phyloP scores from a whole-genome alignment of 2,113 vertebrate species.

The Neoarius graeffei region DNA sequence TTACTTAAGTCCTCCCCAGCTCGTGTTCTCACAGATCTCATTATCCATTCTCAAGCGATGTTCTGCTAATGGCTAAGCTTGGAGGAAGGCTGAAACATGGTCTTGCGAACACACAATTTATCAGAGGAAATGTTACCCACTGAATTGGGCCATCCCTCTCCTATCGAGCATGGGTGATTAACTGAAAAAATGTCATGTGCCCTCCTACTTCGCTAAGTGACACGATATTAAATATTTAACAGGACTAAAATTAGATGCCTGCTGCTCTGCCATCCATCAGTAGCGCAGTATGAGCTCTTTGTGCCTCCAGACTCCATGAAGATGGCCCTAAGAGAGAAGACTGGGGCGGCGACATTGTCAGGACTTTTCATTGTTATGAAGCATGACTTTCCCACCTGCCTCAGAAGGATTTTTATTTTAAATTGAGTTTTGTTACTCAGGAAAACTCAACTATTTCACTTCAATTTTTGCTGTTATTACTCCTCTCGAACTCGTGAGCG shows the following conservation, averaged over 20 bases:
- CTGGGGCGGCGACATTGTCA: background rate
- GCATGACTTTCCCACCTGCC: background rate
- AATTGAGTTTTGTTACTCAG: slow-evolving; percentile 8
- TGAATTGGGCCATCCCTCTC: slow-evolving; percentile 48
- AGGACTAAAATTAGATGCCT: slow-evolving; percentile 55
- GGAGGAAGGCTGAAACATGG: slow-evolving; percentile 39
- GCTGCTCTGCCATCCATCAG: slow-evolving; percentile 50
- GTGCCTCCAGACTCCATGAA: slow-evolving; percentile 20
- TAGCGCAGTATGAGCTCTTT: background rate
- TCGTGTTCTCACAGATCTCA: slow-evolving; percentile 4
- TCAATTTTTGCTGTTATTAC: background rate
- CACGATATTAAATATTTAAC: slow-evolving; percentile 58
- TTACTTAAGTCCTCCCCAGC: slow-evolving; percentile 17
- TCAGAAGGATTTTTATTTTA: background rate
- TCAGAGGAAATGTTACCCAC: slow-evolving; percentile 33
- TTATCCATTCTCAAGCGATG: slow-evolving; percentile 35
- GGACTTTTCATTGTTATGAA: slow-evolving; percentile 18
- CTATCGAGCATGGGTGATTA: slow-evolving; percentile 48
- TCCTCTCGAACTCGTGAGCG: background rate
- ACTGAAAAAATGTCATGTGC: slow-evolving; percentile 36
- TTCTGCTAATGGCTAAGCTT: slow-evolving; percentile 33
- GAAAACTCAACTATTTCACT: background rate
- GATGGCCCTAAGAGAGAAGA: background rate
- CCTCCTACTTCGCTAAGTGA: slow-evolving; percentile 50
- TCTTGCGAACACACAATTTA: slow-evolving; percentile 21